Conservation (phyloP, 2,113 vertebrate genomes). For the Excalfactoria chinensis region DNA sequence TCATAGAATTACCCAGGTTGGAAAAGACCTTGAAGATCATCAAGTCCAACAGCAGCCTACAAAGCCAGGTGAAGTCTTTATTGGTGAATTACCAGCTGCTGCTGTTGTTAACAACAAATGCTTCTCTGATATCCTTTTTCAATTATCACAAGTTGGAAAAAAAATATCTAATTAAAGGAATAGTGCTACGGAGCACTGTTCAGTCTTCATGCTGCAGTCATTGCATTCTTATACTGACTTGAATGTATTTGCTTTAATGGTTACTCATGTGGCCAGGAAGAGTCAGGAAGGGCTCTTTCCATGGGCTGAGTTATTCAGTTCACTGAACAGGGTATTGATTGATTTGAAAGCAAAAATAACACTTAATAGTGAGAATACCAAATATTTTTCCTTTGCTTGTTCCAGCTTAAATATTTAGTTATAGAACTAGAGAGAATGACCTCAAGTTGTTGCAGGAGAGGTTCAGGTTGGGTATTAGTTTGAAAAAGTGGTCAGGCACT, state of each 20-base stretch:
- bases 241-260: neutral
- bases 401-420: neutral
- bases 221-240: neutral
- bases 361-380: neutral
- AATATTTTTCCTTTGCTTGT: neutral
- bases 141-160: neutral
- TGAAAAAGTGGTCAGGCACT: too few relatives aligned
- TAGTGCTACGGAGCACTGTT: too few relatives aligned
- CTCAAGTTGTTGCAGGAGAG: too few relatives aligned
- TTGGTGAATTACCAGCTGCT: fast-evolving
- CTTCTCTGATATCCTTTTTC: neutral
- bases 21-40: too few relatives aligned
- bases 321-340: neutral
- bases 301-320: neutral
- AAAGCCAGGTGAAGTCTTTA: neutral
- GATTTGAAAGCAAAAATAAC: neutral
- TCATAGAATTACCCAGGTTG: too few relatives aligned
- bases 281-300: neutral
- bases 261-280: neutral
- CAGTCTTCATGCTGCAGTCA: fast-evolving
- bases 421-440: too few relatives aligned
- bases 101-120: neutral
- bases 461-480: too few relatives aligned
- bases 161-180: neutral
- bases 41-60: too few relatives aligned